Percentiles rank a stretch among this genome's conserved stretches.
Conservation (phyloP, 2,888 invertebrate genomes). For the Aspidiotus rigidus region DNA sequence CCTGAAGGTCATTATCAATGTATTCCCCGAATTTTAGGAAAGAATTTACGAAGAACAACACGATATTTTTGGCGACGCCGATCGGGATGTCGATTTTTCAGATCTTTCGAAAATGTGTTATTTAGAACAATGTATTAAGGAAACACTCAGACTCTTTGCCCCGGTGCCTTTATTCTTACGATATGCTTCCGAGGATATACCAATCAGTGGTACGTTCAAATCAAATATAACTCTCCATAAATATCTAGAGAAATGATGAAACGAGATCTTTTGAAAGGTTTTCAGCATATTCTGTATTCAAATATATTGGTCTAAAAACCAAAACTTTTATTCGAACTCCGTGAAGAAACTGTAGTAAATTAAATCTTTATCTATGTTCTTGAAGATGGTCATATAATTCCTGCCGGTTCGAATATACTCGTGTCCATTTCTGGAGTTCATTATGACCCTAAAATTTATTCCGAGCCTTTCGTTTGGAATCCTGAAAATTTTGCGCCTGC, state of each 20-base stretch:
- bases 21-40: conserved; percentile 31
- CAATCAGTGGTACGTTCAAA: conserved; percentile 34
- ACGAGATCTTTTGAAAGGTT: too few relatives aligned
- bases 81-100: conserved; percentile 43
- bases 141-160: conserved; percentile 37
- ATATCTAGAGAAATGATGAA: too few relatives aligned
- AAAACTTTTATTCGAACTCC: neutral
- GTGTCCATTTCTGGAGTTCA: conserved; percentile 12
- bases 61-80: conserved; percentile 37
- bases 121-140: conserved; percentile 36
- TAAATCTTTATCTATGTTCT: neutral
- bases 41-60: conserved; percentile 37
- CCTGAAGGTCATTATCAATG: too few relatives aligned
- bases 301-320: neutral
- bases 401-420: conserved; percentile 14
- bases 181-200: conserved; percentile 36
- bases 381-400: conserved; percentile 13
- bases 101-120: conserved; percentile 42
- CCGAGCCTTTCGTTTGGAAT: conserved; percentile 15
- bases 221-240: too few relatives aligned
- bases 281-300: too few relatives aligned
- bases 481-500: conserved; percentile 19
- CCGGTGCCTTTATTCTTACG: conserved; percentile 35
- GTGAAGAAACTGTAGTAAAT: too few relatives aligned
- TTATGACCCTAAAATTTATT: conserved; percentile 15